Conservation (phyloP, 2,888 invertebrate species). For the Macrophya alboannulata region DNA sequence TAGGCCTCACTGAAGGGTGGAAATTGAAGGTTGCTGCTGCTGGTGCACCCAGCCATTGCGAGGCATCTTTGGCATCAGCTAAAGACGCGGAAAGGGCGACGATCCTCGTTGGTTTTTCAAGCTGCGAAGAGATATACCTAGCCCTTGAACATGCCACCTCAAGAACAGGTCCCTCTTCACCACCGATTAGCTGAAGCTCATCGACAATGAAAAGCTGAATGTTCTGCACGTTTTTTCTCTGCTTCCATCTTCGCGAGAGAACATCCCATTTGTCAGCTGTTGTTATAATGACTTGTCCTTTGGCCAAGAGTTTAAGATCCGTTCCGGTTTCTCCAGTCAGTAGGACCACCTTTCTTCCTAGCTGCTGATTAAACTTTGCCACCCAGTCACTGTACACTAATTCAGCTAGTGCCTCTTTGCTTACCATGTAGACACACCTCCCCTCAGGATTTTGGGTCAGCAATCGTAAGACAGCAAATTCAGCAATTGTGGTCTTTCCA, state of each 20-base stretch:
- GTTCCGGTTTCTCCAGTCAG: slow-evolving; percentile 98
- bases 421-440: slow-evolving; percentile 96
- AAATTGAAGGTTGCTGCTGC: slow-evolving; percentile 98
- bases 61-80: slow-evolving; percentile 96
- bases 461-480: slow-evolving; percentile 96
- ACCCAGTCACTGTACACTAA: slow-evolving; percentile 96
- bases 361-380: slow-evolving; percentile 90
- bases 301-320: slow-evolving; percentile 95
- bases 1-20: slow-evolving; percentile 97
- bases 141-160: slow-evolving; percentile 96
- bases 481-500: slow-evolving; percentile 96
- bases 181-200: slow-evolving; percentile 95
- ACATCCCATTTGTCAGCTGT: slow-evolving; percentile 99
- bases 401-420: slow-evolving; percentile 95
- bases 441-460: slow-evolving; percentile 89
- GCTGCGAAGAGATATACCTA: slow-evolving; percentile 98
- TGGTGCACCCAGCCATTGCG: slow-evolving; percentile 98
- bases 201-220: slow-evolving; percentile 98
- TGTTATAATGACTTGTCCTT: slow-evolving; percentile 97
- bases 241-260: slow-evolving; percentile 98
- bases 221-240: slow-evolving; percentile 98
- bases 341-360: slow-evolving; percentile 94
- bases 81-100: slow-evolving; percentile 96
- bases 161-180: slow-evolving; percentile 95
- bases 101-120: slow-evolving; percentile 94